A percentile compares a stretch with the other conserved stretches of the same genome.
These are phyloP conservation scores for Drosophila nigricruria DNA, from an alignment of 2,888 invertebrate species.

Conservation along the genomic window DNA sequence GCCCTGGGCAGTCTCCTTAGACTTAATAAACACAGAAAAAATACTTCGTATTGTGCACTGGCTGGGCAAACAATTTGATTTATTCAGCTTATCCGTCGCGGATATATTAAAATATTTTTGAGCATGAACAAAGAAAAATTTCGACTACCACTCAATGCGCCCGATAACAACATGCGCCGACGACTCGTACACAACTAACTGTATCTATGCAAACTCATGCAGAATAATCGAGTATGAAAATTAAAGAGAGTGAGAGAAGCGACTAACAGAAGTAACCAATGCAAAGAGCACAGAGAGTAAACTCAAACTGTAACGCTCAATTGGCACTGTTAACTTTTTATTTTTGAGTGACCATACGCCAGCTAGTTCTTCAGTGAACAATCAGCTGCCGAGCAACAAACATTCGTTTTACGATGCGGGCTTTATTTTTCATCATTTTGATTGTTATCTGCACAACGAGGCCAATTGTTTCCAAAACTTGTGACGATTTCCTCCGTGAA, in stretches of 20 bases:
- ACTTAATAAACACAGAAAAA: constrained; percentile 9
- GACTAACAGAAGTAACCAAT: constrained; percentile 19
- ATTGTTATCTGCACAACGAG: constrained; percentile 2
- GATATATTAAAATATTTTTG: constrained; percentile 19
- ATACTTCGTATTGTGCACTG: constrained; percentile 18
- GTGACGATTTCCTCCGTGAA: constrained; percentile 32
- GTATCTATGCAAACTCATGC: constrained; percentile 32
- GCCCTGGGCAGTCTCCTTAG: constrained; percentile 1
- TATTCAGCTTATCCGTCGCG: constrained; percentile 20
- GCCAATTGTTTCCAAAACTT: constrained; percentile 13
- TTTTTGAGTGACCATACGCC: constrained; percentile 9
- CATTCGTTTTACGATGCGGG: constrained; percentile 18
- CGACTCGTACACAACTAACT: constrained; percentile 58
- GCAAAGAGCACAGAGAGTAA: neutral
- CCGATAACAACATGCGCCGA: constrained; percentile 13
- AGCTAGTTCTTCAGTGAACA: constrained; percentile 1
- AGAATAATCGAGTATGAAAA: constrained; percentile 25
- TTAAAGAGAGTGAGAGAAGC: neutral
- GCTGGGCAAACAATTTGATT: constrained; percentile 18
- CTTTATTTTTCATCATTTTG: constrained; percentile 8
- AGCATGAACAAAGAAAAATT: constrained; percentile 38
- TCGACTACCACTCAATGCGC: neutral
- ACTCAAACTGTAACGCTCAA: constrained; percentile 27
- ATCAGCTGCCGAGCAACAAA: neutral
- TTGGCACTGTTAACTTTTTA: constrained; percentile 14